Conservation (phyloP, 2,113 vertebrate genomes). For the Perca fluviatilis region DNA sequence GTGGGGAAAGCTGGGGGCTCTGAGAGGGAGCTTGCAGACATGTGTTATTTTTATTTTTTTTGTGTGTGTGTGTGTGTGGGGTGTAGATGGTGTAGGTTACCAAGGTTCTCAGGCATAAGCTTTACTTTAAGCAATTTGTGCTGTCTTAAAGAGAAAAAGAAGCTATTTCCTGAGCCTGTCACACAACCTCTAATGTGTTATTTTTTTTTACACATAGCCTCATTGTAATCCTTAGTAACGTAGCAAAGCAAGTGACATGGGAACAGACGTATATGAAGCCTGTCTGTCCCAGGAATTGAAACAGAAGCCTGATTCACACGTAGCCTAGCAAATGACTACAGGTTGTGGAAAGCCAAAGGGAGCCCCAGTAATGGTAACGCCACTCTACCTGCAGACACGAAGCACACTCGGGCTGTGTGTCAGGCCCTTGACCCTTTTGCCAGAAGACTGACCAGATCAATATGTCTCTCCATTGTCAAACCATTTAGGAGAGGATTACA, state of each 20-base stretch:
- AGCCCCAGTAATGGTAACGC: slow-evolving; percentile 9
- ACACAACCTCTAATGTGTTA: slow-evolving; percentile 68
- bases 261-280: slow-evolving; percentile 30
- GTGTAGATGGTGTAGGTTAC: slow-evolving; percentile 68
- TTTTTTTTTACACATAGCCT: slow-evolving; percentile 74
- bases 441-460: slow-evolving; percentile 77
- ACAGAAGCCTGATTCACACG: slow-evolving; percentile 28
- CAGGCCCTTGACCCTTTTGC: slow-evolving; percentile 71
- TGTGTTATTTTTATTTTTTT: slow-evolving; percentile 66
- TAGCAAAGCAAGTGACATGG: slow-evolving; percentile 39
- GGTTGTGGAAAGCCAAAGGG: slow-evolving; percentile 29
- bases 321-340: slow-evolving; percentile 10
- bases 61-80: no score
- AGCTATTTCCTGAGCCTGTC: slow-evolving; percentile 75
- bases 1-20: slow-evolving; percentile 60
- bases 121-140: slow-evolving; percentile 77
- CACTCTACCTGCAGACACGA: slow-evolving; percentile 64
- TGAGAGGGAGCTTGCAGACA: slow-evolving; percentile 62
- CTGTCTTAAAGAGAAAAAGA: slow-evolving; percentile 72
- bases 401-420: slow-evolving; percentile 24
- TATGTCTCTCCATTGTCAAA: slow-evolving; percentile 82
- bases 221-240: slow-evolving; percentile 69
- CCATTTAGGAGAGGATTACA: slow-evolving; percentile 80
- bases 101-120: slow-evolving; percentile 65
- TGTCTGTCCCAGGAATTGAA: slow-evolving; percentile 25